These are phyloP conservation scores for Teleogryllus occipitalis DNA, from an alignment of 1,140 invertebrate genomes.

Conservation along the genomic window DNA sequence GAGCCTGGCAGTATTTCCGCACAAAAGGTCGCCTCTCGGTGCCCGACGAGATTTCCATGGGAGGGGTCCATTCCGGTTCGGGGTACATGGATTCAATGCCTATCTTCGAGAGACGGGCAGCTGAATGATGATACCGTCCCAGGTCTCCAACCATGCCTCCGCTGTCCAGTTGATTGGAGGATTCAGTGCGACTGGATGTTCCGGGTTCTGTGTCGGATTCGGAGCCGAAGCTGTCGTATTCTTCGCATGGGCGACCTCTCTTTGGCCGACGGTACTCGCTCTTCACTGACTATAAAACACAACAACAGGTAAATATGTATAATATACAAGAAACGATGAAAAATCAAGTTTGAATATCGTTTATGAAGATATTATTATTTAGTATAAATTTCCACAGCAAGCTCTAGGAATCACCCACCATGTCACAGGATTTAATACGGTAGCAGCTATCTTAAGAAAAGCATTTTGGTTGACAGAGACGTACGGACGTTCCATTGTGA, in stretches of 20 bases:
- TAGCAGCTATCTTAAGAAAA: too few species aligned
- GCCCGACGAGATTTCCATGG: not conserved
- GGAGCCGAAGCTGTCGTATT: slow-evolving; percentile 29
- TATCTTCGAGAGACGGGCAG: not conserved
- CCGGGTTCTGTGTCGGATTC: slow-evolving; percentile 31
- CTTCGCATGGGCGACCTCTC: slow-evolving; percentile 16
- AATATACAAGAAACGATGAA: too few species aligned
- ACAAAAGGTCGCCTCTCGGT: not conserved
- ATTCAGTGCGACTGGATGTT: slow-evolving; percentile 29
- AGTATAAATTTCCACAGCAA: too few species aligned
- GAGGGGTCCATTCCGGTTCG: slow-evolving; percentile 17
- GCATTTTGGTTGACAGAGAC: too few species aligned
- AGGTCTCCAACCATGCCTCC: slow-evolving; percentile 3
- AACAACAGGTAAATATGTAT: too few species aligned
- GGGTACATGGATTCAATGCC: slow-evolving; percentile 4
- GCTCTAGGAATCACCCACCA: too few species aligned
- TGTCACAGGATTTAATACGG: too few species aligned
- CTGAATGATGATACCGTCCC: not conserved
- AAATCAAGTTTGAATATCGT: too few species aligned
- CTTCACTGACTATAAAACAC: not conserved
- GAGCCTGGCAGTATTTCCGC: slow-evolving; percentile 19
- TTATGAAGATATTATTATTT: too few species aligned
- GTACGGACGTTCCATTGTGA: too few species aligned
- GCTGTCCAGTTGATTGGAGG: slow-evolving; percentile 29
- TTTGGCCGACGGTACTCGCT: slow-evolving; percentile 18